Percentiles rank a stretch among this genome's conserved stretches.
Evolutionary conservation across 2,113 vertebrate species (phyloP).

Genomic region (Brachirus orientalis): DNA sequence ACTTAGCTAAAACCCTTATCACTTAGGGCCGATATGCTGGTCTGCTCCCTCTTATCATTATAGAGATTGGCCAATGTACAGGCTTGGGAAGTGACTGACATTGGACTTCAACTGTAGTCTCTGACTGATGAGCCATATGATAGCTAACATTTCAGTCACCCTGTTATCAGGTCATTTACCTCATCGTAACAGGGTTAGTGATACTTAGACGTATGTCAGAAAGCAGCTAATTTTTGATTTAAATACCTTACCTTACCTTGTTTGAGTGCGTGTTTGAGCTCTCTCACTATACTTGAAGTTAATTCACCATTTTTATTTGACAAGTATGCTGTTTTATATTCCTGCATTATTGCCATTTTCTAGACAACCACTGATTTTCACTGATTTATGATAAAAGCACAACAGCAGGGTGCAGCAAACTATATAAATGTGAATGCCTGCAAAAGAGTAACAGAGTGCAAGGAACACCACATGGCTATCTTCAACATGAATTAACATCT

Average conservation of each 20-base stretch:
- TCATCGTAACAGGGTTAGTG: constrained; percentile 16
- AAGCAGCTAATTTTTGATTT: constrained; percentile 30
- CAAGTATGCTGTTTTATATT: background rate
- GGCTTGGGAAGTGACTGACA: constrained; percentile 48
- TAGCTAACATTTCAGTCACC: constrained; percentile 20
- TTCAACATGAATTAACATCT: too few species aligned
- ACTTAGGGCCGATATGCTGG: constrained; percentile 45
- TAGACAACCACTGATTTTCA: constrained; percentile 1
- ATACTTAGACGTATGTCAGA: background rate
- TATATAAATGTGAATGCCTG: too few species aligned
- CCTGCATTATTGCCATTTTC: background rate
- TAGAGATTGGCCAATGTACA: constrained; percentile 72
- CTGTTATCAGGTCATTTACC: constrained; percentile 27
- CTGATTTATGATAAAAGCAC: background rate
- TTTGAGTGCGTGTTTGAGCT: background rate
- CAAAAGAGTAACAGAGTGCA: too few species aligned
- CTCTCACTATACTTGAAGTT: too few species aligned
- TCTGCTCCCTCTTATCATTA: constrained; percentile 56
- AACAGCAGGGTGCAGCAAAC: background rate
- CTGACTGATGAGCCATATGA: constrained; percentile 34
- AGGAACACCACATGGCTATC: too few species aligned
- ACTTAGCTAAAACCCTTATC: constrained; percentile 65
- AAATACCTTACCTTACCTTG: background rate
- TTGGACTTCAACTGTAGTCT: constrained; percentile 52
- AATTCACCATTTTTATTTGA: background rate